Evolutionary conservation across 2,797 vertebrate genomes (phyloP).

Genomic region (Platyrinchus mystaceus): DNA sequence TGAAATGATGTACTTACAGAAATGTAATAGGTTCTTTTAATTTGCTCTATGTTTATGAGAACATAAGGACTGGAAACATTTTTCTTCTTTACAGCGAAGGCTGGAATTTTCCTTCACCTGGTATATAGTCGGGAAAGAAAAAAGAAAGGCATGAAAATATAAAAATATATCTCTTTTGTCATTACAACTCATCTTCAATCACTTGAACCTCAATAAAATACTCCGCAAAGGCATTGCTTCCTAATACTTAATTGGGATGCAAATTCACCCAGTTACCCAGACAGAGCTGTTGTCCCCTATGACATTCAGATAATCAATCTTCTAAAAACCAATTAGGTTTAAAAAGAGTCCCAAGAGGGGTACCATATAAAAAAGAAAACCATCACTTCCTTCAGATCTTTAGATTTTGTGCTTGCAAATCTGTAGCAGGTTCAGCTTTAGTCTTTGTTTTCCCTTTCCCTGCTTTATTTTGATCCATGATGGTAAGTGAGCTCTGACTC

Average conservation of each 20-base stretch:
- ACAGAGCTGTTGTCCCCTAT: not conserved
- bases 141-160: not conserved
- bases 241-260: not conserved
- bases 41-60: not conserved
- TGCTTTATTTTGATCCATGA: not conserved
- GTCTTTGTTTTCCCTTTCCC: not conserved
- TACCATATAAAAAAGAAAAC: not conserved
- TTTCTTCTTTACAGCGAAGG: not conserved
- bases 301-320: conserved; percentile 36
- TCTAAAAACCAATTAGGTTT: conserved; percentile 23
- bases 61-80: not conserved
- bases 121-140: not conserved
- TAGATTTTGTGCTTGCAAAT: not conserved
- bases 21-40: not conserved
- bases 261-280: conserved; percentile 16
- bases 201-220: not conserved
- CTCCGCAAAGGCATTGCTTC: not conserved
- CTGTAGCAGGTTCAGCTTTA: not conserved
- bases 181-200: not conserved
- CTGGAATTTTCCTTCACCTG: not conserved
- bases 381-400: not conserved
- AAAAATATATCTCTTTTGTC: not conserved
- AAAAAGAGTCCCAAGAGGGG: not conserved
- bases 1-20: not conserved
- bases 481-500: not conserved